Evolutionary conservation across 2,113 vertebrate genomes (phyloP), one percentile per base, ranked within the genome.

Genomic region (Struthio camelus): DNA sequence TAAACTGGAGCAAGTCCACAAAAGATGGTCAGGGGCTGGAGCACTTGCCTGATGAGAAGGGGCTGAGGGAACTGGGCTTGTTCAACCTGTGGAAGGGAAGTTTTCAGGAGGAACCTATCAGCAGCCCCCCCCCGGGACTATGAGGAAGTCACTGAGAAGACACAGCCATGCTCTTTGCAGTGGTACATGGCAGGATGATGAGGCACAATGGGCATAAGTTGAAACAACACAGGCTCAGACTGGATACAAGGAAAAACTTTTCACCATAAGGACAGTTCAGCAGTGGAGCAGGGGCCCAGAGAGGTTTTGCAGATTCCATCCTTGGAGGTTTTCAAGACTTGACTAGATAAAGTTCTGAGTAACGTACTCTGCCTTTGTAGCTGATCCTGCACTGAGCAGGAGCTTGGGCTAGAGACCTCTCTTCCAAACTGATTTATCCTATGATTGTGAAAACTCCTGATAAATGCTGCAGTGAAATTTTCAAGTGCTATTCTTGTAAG

Each of bases 41-140:
- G 14, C 5, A 11, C 20, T 38, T 70, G 4, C 5, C 15, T 6
- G 12, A 27, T 14, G 15, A 59, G 0, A 5, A 40, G 10, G 25
- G 13, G 19, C 15, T 53, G 51, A 44, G 44, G 34, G 19, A 88
- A 2, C 6, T 20, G 1, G 7, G 8, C 4, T 50, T 75, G 18
- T 76, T 71, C 24, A 64, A 44, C 22, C 10, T 6, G n/a, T 2
- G 53, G 5, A 38, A 3, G 23, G 8, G 22, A 71, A 4, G 1
- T 0, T 44, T n/a, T 23, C 18, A 16, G 6, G 25, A 14, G 18
- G 8, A 23, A 66, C 38, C 59, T 70, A 48, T 34, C 44, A 36
- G n/a, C 34, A 70, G 9, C 32, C 44, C 32, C n/a, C n/a, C n/a
- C 14, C 3, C 24, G 14, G 24, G 24, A 48, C 23, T 48, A 70